Base-by-base conservation (phyloP, 2,797 vertebrate genomes). In the Amazona ochrocephala region DNA sequence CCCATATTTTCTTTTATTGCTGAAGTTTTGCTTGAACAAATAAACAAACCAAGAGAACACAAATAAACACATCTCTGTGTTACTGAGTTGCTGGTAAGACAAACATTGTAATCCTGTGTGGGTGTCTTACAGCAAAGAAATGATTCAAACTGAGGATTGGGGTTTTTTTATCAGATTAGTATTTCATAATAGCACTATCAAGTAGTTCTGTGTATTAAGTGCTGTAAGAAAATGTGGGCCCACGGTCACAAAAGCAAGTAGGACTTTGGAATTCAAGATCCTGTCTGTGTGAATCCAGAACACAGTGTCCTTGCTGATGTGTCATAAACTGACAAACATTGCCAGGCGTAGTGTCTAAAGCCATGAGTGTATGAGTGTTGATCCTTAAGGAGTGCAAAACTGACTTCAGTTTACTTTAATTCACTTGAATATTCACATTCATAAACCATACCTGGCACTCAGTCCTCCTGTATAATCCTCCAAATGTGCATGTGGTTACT, bases 21-120 rank as follows among this genome's bases (percentile, higher is more conserved):
- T 88, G 42, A 8, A 34, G 54, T 79, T 96, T 76, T 53, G 19
- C 81, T 80, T 76, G 85, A 77, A 48, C 23, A 65, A 83, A 44
- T 19, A 71, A 66, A 44, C 30, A 65, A 65, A 5, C 8, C 45
- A 11, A 60, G 45, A 60, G 23, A 60, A 60, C 23, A 14, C 60
- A 67, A 65, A 34, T 60, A 44, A 76, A 76, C n/a, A 22, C 16
- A 34, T 32, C n/a, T 65, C 54, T 84, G 1, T 45, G 32, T 76
- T 70, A 12, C 42, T 8, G 45, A 53, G 64, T n/a, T 75, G 37
- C 68, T 83, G 22, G 24, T 66, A 54, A 76, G 41, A 39, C 19
- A 84, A 84, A 50, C 27, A 54, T 26, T 53, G 79, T 30, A 47
- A 48, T 50, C 42, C 27, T 72, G 29, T 30, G 42, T 47, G 30